Evolutionary conservation across 2,888 invertebrate species (phyloP).

Genomic region (Stenichneumon culpator): DNA sequence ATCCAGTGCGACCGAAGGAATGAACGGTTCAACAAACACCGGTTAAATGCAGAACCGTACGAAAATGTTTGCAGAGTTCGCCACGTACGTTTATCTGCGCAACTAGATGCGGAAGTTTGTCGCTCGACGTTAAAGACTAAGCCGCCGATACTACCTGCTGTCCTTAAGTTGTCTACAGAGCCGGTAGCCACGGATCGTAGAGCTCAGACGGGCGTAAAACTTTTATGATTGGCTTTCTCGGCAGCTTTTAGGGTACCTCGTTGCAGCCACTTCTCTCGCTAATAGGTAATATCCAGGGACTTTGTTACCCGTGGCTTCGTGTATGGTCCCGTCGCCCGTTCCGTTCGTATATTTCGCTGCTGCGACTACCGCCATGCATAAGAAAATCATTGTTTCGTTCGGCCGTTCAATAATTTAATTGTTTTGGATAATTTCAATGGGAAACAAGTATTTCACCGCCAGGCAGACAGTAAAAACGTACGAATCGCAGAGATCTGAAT

Average conservation of each 20-base stretch:
- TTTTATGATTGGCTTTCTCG: constrained; percentile 33
- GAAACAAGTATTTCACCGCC: constrained; percentile 4
- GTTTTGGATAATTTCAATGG: neutral
- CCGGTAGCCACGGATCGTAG: neutral
- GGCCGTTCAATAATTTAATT: neutral
- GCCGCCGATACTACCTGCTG: neutral
- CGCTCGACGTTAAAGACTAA: neutral
- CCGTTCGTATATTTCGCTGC: neutral
- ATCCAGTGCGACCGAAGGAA: neutral
- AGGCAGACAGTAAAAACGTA: neutral
- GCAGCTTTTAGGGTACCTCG: constrained; percentile 2
- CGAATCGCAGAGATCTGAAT: neutral
- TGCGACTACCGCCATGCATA: neutral
- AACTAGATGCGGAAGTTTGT: neutral
- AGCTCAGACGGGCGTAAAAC: constrained; percentile 9
- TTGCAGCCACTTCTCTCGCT: neutral
- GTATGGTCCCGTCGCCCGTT: neutral
- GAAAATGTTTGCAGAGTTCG: neutral
- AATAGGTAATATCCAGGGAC: constrained; percentile 21
- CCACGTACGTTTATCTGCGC: neutral
- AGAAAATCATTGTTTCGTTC: neutral
- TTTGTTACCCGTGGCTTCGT: neutral
- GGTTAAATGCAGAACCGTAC: neutral
- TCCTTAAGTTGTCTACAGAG: neutral
- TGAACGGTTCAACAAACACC: neutral